Conservation (phyloP, 1,140 invertebrate genomes). For the Halyomorpha halys region DNA sequence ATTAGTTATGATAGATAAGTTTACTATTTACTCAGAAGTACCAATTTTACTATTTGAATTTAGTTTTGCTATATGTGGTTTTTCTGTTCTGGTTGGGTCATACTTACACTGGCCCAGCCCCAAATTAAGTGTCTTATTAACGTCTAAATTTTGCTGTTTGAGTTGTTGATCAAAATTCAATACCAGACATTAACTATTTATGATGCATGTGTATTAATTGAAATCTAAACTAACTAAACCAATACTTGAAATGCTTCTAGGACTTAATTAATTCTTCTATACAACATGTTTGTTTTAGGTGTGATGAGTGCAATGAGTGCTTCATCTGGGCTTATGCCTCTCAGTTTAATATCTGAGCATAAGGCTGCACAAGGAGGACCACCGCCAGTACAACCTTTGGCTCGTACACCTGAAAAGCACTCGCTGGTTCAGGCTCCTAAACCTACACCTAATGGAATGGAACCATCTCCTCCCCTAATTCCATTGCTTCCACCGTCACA, state of each 20-base stretch:
- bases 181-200: background rate
- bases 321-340: constrained; percentile 27
- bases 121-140: background rate
- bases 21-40: too few species aligned
- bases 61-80: too few species aligned
- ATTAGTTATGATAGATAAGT: background rate
- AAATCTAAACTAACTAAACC: background rate
- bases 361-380: constrained; percentile 20
- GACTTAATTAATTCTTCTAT: too few species aligned
- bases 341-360: constrained; percentile 29
- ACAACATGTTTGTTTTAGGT: background rate
- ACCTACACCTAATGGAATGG: constrained; percentile 22
- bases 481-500: constrained; percentile 16
- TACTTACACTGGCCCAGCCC: background rate
- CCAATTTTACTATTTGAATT: too few species aligned
- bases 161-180: background rate
- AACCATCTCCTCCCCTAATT: constrained; percentile 11
- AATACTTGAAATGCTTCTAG: background rate
- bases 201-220: background rate
- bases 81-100: too few species aligned
- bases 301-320: constrained; percentile 33
- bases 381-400: constrained; percentile 22
- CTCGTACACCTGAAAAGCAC: constrained; percentile 27
- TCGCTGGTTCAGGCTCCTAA: background rate
- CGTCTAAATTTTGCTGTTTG: background rate